These are phyloP conservation scores for Alethe diademata DNA, from an alignment of 2,113 vertebrate species.

Conservation along the genomic window DNA sequence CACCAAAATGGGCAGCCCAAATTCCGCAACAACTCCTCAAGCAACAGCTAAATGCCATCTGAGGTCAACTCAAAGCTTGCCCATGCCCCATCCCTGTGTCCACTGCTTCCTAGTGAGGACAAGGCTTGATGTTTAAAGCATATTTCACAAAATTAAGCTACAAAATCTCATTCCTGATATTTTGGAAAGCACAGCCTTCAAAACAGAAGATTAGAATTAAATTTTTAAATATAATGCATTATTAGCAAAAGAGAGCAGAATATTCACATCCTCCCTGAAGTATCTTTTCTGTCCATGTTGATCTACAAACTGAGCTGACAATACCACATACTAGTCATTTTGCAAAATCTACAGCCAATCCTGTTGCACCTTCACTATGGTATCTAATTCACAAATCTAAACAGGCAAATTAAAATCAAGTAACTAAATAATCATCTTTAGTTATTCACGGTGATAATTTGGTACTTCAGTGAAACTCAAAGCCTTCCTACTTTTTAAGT, in stretches of 20 bases:
- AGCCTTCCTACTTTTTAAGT: background rate
- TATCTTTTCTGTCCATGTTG: background rate
- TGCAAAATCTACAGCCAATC: background rate
- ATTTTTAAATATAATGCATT: background rate
- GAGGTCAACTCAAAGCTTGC: background rate
- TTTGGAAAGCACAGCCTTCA: background rate
- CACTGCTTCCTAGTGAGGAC: background rate
- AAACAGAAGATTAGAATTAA: background rate
- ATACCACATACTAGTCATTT: background rate
- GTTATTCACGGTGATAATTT: background rate
- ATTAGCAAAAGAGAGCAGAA: background rate
- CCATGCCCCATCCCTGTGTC: rapidly evolving
- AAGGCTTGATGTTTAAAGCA: background rate
- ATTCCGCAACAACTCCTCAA: background rate
- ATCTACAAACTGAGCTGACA: background rate
- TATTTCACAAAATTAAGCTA: background rate
- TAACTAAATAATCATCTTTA: background rate
- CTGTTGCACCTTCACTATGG: background rate
- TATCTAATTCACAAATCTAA: background rate
- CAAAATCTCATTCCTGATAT: background rate
- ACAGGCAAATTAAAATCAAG: background rate
- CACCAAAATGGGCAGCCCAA: background rate
- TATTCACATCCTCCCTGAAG: background rate
- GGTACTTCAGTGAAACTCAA: background rate
- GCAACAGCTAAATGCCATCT: background rate